Evolutionary conservation across 2,888 invertebrate genomes (phyloP), one percentile per base, ranked within the genome.

Genomic region (Lycia hirtaria): DNA sequence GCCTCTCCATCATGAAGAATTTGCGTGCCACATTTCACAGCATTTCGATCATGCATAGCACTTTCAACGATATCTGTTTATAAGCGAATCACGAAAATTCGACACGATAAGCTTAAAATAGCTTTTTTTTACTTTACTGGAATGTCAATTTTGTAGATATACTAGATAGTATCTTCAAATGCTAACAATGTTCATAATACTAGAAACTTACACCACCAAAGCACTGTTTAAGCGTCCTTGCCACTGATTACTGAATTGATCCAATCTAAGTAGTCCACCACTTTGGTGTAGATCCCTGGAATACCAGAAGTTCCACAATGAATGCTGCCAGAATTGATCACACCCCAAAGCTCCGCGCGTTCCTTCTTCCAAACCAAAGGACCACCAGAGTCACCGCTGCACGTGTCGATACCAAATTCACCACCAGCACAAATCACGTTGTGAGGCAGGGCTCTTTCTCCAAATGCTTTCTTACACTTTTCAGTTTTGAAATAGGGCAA

Each of bases 311-410:
- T 72, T 0, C 86, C 86, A 12, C 87, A 87, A 1, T 57, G 64
- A 0, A 60, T 56, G 4, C 70, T 75, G 0, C 87, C 87, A 0
- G 73, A 67, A 51, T 81, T 83, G 1, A 78, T 82, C 0, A 87
- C 73, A 0, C 87, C 87, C 68, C 78, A 77, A 0, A 87, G 40
- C 28, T 84, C 82, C 0, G 65, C 68, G 2, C 50, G 69, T 0
- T 68, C 61, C 10, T 66, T 70, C 7, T 69, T 35, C 65, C 74
- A 74, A 2, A 77, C 71, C 0, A 87, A 48, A 1, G 87, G 87
- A 0, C 87, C 86, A 0, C 87, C 87, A 0, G 86, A 85, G 52
- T 87, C 87, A 0, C 87, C 87, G 2, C 74, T 69, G 60, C 87
- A 87, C 0, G 83, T 81, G 17, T 87, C 87, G 0, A 81, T 54